Evolutionary conservation across 2,797 vertebrate genomes (phyloP).

Genomic region (Siniperca scherzeri): DNA sequence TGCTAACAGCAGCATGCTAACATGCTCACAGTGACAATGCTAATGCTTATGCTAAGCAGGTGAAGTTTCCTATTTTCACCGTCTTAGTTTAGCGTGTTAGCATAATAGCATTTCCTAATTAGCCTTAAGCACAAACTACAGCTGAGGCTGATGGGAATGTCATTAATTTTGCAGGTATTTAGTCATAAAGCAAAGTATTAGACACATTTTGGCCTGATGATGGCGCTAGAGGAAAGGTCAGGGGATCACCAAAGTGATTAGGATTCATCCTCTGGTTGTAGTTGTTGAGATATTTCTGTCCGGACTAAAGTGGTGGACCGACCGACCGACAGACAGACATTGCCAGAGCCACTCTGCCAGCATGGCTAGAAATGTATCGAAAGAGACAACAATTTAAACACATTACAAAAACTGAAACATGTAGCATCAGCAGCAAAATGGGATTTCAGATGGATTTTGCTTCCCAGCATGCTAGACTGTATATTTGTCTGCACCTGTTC

Average conservation of each 20-base stretch:
- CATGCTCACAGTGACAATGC: background rate
- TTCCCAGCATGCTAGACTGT: slow-evolving; percentile 11
- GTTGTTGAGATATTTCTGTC: background rate
- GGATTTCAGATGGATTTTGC: slow-evolving; percentile 21
- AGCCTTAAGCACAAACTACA: background rate
- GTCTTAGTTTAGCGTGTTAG: background rate
- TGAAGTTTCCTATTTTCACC: background rate
- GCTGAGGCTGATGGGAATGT: background rate
- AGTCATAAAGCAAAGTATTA: background rate
- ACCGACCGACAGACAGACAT: background rate
- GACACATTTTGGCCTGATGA: background rate
- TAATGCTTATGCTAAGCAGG: background rate
- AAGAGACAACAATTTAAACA: slow-evolving; percentile 3
- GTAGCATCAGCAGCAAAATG: slow-evolving; percentile 4
- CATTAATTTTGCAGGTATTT: too few relatives aligned
- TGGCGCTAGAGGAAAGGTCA: background rate
- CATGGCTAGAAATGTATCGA: slow-evolving; percentile 1
- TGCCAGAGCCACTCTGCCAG: background rate
- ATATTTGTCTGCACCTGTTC: slow-evolving; percentile 57
- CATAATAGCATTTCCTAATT: background rate
- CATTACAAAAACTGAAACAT: background rate
- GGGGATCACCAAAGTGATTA: background rate
- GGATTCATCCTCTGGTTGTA: background rate
- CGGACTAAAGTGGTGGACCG: background rate
- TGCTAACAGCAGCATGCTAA: background rate